Base-by-base conservation (phyloP, 2,797 vertebrate species). In the Gadopsis marmoratus region DNA sequence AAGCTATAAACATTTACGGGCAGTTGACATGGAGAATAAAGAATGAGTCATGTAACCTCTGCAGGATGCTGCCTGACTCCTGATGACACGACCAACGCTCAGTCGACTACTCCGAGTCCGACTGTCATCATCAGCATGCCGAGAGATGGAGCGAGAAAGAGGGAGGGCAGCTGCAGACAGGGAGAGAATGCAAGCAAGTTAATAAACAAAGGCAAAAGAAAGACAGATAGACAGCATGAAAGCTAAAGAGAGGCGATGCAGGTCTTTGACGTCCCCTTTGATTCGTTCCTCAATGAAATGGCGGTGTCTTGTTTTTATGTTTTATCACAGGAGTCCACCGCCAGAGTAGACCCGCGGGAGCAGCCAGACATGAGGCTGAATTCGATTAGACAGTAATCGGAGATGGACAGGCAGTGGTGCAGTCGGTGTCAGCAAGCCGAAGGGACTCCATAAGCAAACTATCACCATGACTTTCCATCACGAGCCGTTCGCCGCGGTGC, bases 1-100 rank as follows among this genome's bases (percentile, higher is more conserved):
- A 87, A 92, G 91, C 90, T 75, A 84, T 96, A 95, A 95, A 96
- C 94, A 94, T 96, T 96, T 95, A 96, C 89, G 72, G 91, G 88
- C 87, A 86, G 91, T 94, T 94, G 94, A 95, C 93, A 92, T 82
- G 82, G 91, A 89, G 94, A 94, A 95, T 94, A 93, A 94, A 93
- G 92, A 95, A 95, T 92, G 93, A 95, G 92, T 80, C 83, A 61
- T 63, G 87, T 83, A 92, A 92, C 92, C 92, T 90, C 91, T 76
- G 86, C 76, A 89, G 85, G 89, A 92, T 82, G 89, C 89, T 43
- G 81, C 78, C 86, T 79, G 86, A 88, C 88, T 92, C 86, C 82
- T 35, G 90, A 91, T 86, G 86, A 79, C 89, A 88, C 80, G 51
- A 74, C 76, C 70, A 12, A 51, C 62, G 6, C 63, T 77, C 72